A percentile compares a stretch with the other conserved stretches of the same genome.
phyloP scores from a whole-genome alignment of 2,113 vertebrate genomes.

The Festucalex cinctus region DNA sequence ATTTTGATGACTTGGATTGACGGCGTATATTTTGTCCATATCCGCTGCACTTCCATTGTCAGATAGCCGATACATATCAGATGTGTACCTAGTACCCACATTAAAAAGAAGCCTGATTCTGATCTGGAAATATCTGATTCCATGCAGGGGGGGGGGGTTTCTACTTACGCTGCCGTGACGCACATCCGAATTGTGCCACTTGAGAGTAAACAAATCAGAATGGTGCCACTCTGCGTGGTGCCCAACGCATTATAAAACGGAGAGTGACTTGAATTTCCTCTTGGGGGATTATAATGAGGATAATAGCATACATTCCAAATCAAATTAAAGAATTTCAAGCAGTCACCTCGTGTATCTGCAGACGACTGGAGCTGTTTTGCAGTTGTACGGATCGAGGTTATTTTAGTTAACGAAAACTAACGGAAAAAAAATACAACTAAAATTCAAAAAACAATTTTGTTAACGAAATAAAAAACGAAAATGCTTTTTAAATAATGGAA shows the following conservation, averaged over 20 bases:
- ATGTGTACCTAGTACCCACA: too few species aligned
- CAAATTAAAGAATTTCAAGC: background rate
- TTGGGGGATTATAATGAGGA: background rate
- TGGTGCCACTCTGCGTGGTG: background rate
- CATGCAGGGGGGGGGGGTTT: background rate
- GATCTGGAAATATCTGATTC: background rate
- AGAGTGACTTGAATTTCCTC: background rate
- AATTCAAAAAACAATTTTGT: too few species aligned
- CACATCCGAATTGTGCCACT: background rate
- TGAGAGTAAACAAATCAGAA: too few species aligned
- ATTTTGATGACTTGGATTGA: too few species aligned
- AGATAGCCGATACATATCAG: too few species aligned
- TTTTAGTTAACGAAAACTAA: too few species aligned
- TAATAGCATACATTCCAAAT: background rate
- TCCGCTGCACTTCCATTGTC: background rate
- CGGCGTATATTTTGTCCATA: too few species aligned
- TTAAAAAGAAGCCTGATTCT: background rate
- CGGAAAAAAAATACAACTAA: too few species aligned
- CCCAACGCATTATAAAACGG: background rate
- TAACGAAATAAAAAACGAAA: too few species aligned
- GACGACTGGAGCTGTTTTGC: conserved; percentile 57
- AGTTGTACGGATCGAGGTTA: too few species aligned
- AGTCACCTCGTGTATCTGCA: conserved; percentile 49
- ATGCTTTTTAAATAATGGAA: too few species aligned
- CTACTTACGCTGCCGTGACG: background rate